Conservation (phyloP, 2,113 vertebrate genomes). For the Octodon degus region DNA sequence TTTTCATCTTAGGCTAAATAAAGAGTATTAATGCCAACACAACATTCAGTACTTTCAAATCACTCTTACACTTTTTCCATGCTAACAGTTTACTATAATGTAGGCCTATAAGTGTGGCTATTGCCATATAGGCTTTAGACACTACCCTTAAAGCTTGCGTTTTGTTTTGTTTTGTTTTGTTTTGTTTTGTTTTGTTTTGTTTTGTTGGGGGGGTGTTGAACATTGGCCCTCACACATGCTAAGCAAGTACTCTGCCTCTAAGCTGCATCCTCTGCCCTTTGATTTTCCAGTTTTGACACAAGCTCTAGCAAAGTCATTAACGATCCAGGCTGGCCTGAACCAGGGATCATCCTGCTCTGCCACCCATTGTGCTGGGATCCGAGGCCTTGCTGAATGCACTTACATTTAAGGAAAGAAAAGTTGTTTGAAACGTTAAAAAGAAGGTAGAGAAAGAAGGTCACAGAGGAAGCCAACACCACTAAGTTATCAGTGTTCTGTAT, state of each 20-base stretch:
- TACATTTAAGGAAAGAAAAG: neutral
- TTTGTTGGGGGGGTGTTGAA: neutral
- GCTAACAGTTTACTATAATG: conserved; percentile 29
- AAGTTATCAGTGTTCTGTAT: neutral
- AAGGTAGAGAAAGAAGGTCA: neutral
- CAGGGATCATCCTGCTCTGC: neutral
- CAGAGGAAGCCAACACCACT: neutral
- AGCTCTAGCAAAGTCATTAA: neutral
- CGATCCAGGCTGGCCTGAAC: neutral
- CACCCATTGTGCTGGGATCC: neutral
- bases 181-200: neutral
- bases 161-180: neutral
- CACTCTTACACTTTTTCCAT: conserved; percentile 31
- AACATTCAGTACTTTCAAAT: conserved; percentile 39
- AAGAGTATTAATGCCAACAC: neutral
- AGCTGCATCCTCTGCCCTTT: neutral
- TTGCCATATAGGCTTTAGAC: neutral
- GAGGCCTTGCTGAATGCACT: neutral
- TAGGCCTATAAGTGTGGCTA: neutral
- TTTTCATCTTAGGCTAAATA: conserved; percentile 10
- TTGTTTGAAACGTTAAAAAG: neutral
- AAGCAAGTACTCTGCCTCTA: neutral
- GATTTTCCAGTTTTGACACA: neutral
- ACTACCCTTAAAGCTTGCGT: neutral
- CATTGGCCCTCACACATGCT: neutral